phyloP scores from a whole-genome alignment of 2,888 invertebrate genomes.

The Pycnomerus fuliginosus region DNA sequence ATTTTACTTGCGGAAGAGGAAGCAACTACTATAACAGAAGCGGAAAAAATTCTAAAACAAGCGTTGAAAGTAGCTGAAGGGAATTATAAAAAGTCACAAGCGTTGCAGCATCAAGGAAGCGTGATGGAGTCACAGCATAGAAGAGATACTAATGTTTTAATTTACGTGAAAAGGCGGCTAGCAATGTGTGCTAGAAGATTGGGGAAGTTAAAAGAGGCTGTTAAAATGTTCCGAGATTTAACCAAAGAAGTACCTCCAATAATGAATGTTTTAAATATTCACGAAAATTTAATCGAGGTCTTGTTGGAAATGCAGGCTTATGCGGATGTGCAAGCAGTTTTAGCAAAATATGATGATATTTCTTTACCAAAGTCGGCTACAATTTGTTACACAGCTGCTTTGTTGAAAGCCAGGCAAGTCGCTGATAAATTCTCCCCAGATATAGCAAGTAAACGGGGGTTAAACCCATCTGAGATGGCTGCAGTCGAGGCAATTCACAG shows the following conservation, averaged over 20 bases:
- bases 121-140: constrained; percentile 76
- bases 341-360: constrained; percentile 93
- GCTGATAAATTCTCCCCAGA: constrained; percentile 88
- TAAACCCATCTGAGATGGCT: constrained; percentile 84
- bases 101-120: constrained; percentile 73
- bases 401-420: constrained; percentile 89
- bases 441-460: constrained; percentile 77
- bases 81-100: constrained; percentile 73
- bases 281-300: constrained; percentile 95
- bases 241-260: constrained; percentile 96
- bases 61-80: constrained; percentile 82
- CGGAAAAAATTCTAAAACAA: constrained; percentile 78
- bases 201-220: constrained; percentile 91
- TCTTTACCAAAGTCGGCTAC: constrained; percentile 92
- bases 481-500: constrained; percentile 93
- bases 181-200: constrained; percentile 98
- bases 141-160: constrained; percentile 89
- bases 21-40: constrained; percentile 87
- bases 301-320: constrained; percentile 94
- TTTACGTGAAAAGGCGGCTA: constrained; percentile 88
- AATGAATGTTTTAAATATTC: constrained; percentile 89
- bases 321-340: constrained; percentile 91
- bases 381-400: constrained; percentile 91
- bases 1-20: constrained; percentile 96
- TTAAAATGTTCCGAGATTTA: constrained; percentile 94